phyloP scores from a whole-genome alignment of 2,888 invertebrate genomes.

The Belgica antarctica region DNA sequence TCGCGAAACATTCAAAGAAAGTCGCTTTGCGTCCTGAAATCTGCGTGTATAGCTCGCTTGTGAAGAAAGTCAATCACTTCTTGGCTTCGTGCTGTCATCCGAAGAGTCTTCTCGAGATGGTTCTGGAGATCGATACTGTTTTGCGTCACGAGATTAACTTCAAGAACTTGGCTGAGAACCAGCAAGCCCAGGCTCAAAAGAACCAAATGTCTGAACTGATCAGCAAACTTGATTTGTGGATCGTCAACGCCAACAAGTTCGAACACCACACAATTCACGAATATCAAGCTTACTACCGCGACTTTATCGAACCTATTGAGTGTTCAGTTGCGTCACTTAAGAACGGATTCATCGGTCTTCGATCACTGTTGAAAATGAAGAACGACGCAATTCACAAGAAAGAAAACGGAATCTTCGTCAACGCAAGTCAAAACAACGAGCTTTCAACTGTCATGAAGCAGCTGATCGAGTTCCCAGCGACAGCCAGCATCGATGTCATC shows the following conservation, averaged over 20 bases:
- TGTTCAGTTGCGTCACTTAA: slow-evolving; percentile 66
- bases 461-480: slow-evolving; percentile 51
- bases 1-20: slow-evolving; percentile 49
- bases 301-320: slow-evolving; percentile 71
- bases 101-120: slow-evolving; percentile 47
- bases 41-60: slow-evolving; percentile 50
- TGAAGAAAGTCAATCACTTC: slow-evolving; percentile 52
- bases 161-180: background rate
- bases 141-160: slow-evolving; percentile 43
- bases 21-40: slow-evolving; percentile 52
- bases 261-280: slow-evolving; percentile 53
- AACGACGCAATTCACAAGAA: slow-evolving; percentile 44
- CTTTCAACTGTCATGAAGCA: slow-evolving; percentile 49
- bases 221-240: slow-evolving; percentile 50
- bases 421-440: slow-evolving; percentile 48
- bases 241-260: slow-evolving; percentile 52
- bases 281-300: slow-evolving; percentile 70
- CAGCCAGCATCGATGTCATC: background rate
- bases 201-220: slow-evolving; percentile 24
- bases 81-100: slow-evolving; percentile 52
- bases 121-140: slow-evolving; percentile 46
- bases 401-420: slow-evolving; percentile 44
- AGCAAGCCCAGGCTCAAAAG: background rate
- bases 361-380: slow-evolving; percentile 57
- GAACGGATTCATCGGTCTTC: slow-evolving; percentile 62